A percentile compares a stretch with the other conserved stretches of the same genome.
phyloP scores from a whole-genome alignment of 2,888 invertebrate species.

The Amiota minor region DNA sequence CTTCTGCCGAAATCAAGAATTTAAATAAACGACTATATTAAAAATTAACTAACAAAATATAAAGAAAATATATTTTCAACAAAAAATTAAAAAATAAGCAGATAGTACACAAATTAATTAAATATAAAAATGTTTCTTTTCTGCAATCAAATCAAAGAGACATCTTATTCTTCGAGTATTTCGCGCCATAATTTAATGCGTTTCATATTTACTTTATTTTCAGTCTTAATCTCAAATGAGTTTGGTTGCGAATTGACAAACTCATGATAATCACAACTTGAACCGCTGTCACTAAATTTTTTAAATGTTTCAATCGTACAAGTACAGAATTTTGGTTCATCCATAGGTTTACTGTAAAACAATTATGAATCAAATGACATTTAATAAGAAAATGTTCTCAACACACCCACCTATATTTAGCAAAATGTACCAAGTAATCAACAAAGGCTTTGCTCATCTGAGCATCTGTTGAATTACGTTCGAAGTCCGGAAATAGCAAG shows the following conservation, averaged over 20 bases:
- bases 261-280: constrained; percentile 68
- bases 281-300: constrained; percentile 41
- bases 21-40: no score
- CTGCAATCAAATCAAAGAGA: no score
- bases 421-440: constrained; percentile 74
- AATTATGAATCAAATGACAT: neutral
- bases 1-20: no score
- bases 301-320: constrained; percentile 44
- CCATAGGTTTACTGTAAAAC: constrained; percentile 54
- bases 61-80: no score
- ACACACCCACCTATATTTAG: constrained; percentile 72
- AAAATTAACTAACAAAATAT: no score
- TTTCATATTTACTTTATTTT: constrained; percentile 53
- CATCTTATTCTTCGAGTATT: constrained; percentile 44
- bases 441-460: constrained; percentile 71
- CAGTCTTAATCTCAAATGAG: constrained; percentile 49
- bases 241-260: constrained; percentile 52
- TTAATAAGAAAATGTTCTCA: neutral
- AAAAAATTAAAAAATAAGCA: no score
- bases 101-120: no score
- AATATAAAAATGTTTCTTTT: no score
- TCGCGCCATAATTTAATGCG: constrained; percentile 64
- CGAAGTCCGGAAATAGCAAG: constrained; percentile 71
- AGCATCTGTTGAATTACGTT: constrained; percentile 65
- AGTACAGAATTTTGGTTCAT: constrained; percentile 35